phyloP scores from a whole-genome alignment of 2,113 vertebrate genomes.

The Alectura lathami region DNA sequence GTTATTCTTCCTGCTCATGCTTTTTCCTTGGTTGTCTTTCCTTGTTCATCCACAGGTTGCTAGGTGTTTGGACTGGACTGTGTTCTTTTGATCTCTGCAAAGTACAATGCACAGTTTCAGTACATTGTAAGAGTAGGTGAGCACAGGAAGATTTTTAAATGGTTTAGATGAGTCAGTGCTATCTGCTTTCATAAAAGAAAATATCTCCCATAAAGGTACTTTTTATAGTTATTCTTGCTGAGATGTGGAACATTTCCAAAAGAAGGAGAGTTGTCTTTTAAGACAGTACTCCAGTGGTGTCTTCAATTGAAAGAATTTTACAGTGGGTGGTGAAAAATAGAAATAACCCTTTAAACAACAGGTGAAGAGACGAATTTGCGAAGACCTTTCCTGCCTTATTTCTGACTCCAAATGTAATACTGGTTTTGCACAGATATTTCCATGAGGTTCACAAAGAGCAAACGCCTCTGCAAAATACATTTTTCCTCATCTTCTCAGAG shows the following conservation, averaged over 20 bases:
- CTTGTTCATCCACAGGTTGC: background rate
- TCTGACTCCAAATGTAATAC: background rate
- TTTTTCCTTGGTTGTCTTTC: background rate
- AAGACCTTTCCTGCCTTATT: background rate
- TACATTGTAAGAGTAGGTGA: background rate
- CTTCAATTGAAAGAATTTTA: background rate
- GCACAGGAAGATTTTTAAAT: background rate
- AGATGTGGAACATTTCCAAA: background rate
- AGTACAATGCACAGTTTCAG: background rate
- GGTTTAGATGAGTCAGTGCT: slow-evolving; percentile 1
- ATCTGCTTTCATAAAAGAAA: background rate
- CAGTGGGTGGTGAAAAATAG: background rate
- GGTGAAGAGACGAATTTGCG: background rate
- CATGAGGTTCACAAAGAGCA: background rate
- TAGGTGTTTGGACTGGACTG: background rate
- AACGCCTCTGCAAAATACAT: background rate
- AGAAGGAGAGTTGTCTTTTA: background rate
- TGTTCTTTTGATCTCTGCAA: background rate
- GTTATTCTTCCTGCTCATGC: background rate
- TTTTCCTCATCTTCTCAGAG: background rate
- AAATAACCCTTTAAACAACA: background rate
- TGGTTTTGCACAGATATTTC: background rate
- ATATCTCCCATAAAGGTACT: background rate
- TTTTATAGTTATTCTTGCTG: background rate
- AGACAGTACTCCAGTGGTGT: background rate